phyloP scores from a whole-genome alignment of 2,113 vertebrate genomes.

The Oostethus manadensis region DNA sequence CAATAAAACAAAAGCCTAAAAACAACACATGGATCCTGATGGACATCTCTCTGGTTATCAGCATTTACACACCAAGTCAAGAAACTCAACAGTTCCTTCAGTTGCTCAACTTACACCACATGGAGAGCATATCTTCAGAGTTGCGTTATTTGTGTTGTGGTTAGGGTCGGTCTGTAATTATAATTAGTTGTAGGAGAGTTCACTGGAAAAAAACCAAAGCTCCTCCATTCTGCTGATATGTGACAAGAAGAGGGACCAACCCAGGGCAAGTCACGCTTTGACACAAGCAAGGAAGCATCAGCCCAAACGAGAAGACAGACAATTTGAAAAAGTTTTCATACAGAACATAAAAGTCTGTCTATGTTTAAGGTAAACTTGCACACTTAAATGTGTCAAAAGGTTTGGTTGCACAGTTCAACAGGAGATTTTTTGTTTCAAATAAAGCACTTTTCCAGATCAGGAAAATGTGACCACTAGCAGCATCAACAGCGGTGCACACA shows the following conservation, averaged over 20 bases:
- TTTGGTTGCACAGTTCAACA: too few relatives aligned
- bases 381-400: too few relatives aligned
- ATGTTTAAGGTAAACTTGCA: too few relatives aligned
- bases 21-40: conserved; percentile 9
- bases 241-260: conserved; percentile 7
- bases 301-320: background rate
- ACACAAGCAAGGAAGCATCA: background rate
- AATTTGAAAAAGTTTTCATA: background rate
- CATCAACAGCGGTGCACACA: too few relatives aligned
- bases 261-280: background rate
- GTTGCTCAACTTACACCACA: conserved; percentile 21
- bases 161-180: conserved; percentile 26
- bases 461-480: too few relatives aligned
- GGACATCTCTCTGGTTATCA: conserved; percentile 5
- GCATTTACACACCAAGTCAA: conserved; percentile 17
- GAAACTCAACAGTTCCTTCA: conserved; percentile 17
- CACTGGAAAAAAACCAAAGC: conserved; percentile 22
- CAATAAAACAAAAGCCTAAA: conserved; percentile 14
- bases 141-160: conserved; percentile 21
- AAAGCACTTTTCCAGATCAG: too few relatives aligned
- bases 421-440: too few relatives aligned
- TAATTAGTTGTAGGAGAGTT: conserved; percentile 16
- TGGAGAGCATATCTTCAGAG: conserved; percentile 12
- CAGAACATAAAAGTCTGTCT: too few relatives aligned
- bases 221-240: conserved; percentile 7